These are phyloP conservation scores for Solenodon paradoxus DNA, from an alignment of 2,113 vertebrate species.

Conservation along the genomic window DNA sequence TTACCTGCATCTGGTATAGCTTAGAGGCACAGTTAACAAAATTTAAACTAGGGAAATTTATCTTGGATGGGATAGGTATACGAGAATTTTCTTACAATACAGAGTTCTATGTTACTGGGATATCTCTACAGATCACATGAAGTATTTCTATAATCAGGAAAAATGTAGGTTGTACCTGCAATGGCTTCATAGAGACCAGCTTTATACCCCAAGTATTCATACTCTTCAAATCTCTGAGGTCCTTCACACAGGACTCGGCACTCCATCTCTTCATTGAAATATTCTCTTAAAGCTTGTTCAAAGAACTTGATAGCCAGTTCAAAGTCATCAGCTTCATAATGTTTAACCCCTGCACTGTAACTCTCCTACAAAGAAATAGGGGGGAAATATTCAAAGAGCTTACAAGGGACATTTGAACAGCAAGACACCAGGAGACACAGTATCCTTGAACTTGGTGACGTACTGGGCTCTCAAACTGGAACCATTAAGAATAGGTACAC, in stretches of 20 bases:
- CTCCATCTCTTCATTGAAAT: constrained; percentile 89
- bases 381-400: too few relatives aligned
- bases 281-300: constrained; percentile 90
- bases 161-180: constrained; percentile 87
- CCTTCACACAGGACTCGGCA: constrained; percentile 92
- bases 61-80: not conserved
- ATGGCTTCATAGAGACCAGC: constrained; percentile 92
- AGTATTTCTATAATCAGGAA: not conserved
- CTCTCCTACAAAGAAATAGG: constrained; percentile 84
- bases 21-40: not conserved
- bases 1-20: not conserved
- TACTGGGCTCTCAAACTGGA: not conserved
- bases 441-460: not conserved
- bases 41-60: not conserved
- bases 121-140: not conserved
- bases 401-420: not conserved
- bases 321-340: constrained; percentile 88
- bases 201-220: constrained; percentile 88
- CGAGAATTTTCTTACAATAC: not conserved
- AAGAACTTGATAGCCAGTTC: constrained; percentile 84
- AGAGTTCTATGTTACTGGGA: not conserved
- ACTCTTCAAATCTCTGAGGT: constrained; percentile 89
- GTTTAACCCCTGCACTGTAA: constrained; percentile 87
- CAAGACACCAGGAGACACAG: not conserved
- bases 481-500: not conserved